phyloP scores from a whole-genome alignment of 2,888 invertebrate species.

The Campoplex nolae region DNA sequence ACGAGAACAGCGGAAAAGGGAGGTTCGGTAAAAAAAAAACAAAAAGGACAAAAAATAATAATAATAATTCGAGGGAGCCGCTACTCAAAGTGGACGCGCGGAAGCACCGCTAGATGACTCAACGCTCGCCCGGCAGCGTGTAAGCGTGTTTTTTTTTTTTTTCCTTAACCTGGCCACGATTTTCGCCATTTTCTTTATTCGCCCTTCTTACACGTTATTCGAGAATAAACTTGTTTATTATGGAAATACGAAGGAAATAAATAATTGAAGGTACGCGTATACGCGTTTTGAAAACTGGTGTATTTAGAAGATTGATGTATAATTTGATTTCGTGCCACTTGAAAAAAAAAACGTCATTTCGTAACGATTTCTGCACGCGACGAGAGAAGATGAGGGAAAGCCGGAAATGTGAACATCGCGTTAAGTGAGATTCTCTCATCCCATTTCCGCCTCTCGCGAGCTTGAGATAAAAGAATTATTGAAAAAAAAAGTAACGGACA shows the following conservation, averaged over 20 bases:
- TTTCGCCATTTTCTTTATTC: not conserved
- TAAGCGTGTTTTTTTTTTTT: not conserved
- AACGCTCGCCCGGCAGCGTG: not conserved
- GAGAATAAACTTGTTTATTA: not conserved
- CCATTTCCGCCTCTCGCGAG: conserved; percentile 51
- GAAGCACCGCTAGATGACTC: not conserved
- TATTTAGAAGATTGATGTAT: not conserved
- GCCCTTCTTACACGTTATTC: not conserved
- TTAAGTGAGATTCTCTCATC: conserved; percentile 24
- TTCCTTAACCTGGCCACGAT: not conserved
- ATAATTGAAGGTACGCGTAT: not conserved
- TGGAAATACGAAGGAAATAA: not conserved
- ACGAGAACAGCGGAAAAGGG: conserved; percentile 53
- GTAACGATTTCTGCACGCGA: conserved; percentile 60
- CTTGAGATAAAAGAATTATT: not conserved
- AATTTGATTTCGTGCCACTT: not conserved
- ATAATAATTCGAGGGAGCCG: conserved; percentile 34
- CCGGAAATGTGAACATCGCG: conserved; percentile 57
- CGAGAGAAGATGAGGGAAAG: conserved; percentile 56
- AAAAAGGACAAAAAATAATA: not conserved
- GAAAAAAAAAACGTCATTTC: conserved; percentile 39
- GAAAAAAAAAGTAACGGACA: not conserved
- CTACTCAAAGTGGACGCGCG: not conserved
- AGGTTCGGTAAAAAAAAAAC: conserved; percentile 35
- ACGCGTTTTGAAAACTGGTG: not conserved